Base-by-base conservation (phyloP, 64 coral and sea anemone genomes). In the Platygyra sinensis region DNA sequence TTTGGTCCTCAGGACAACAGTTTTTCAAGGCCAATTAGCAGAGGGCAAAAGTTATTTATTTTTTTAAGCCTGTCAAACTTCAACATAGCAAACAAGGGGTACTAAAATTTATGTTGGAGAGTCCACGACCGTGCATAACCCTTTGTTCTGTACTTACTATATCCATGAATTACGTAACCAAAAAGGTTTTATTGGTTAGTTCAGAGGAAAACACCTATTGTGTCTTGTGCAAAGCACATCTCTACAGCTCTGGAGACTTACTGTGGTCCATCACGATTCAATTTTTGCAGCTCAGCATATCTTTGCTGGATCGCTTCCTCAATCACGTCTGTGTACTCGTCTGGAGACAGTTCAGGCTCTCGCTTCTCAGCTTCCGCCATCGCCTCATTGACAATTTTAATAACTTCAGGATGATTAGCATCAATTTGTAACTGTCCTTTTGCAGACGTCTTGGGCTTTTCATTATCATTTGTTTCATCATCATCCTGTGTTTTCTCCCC, bases 241-340 rank as follows among this genome's bases (percentile, higher is more conserved):
- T 46, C 42, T 46, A 46, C 42, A 46, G 42, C 42, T 72, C 19
- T 6, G 12, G 18, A 13, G 27, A 92, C 93, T 86, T 87, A 98
- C 96, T 77, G 91, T 67, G 90, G 90, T 74, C 90, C 96, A 38
- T 93, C 79, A 0, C 81, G 67, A 22, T 87, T 88, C 50, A 67
- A 71, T 60, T 96, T 88, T 61, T 94, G 80, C 6, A 98, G 76
- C 64, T 98, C 96, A 10, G 91, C 93, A 71, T 80, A 95, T 30
- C 90, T 87, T 25, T 92, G 59, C 18, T 95, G 93, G 22, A 98
- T 90, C 29, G 96, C 96, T 82, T 98, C 96, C 24, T 98, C 96
- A 1, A 98, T 80, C 25, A 87, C 90, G 61, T 94, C 93, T 18
- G 92, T 88, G 76, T 90, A 98, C 76, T 98, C 96, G 31, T 98